A percentile compares a stretch with the other conserved stretches of the same genome.
Conservation (phyloP, 2,797 vertebrate species). For the Hoplostethus mediterraneus region DNA sequence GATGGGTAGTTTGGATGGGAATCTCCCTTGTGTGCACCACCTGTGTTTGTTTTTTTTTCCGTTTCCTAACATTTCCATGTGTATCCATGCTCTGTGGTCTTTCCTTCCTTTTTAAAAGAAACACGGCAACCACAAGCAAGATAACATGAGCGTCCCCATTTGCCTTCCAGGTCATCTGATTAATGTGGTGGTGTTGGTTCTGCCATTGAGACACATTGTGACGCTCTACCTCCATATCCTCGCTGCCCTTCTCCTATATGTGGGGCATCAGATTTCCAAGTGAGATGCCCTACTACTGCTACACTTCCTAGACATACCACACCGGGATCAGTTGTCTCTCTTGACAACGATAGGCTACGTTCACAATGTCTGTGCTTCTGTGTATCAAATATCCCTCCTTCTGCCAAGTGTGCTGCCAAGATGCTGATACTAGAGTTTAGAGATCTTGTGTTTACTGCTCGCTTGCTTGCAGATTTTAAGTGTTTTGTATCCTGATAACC, state of each 20-base stretch:
- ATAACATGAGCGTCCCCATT: constrained; percentile 7
- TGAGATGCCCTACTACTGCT: constrained; percentile 67
- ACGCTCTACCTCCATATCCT: constrained; percentile 89
- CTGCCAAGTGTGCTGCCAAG: constrained; percentile 3
- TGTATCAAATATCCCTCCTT: constrained; percentile 12
- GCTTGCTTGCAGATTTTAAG: background rate
- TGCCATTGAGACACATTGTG: constrained; percentile 88
- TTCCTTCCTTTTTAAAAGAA: background rate
- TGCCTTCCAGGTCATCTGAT: constrained; percentile 84
- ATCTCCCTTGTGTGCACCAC: background rate
- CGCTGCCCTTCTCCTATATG: constrained; percentile 83
- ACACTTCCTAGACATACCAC: background rate
- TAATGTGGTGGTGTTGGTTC: constrained; percentile 84
- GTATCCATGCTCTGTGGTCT: background rate
- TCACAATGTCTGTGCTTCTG: background rate
- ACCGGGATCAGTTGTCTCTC: constrained; percentile 18
- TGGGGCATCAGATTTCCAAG: constrained; percentile 89
- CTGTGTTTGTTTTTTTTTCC: no score
- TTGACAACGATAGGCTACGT: background rate
- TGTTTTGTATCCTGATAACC: constrained; percentile 7
- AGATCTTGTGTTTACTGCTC: background rate
- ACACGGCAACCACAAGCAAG: background rate
- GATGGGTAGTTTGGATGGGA: background rate
- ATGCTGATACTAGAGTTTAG: constrained; percentile 12
- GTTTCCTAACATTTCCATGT: background rate